Base-by-base conservation (phyloP, 1,140 invertebrate genomes). In the Bombus ignitus region DNA sequence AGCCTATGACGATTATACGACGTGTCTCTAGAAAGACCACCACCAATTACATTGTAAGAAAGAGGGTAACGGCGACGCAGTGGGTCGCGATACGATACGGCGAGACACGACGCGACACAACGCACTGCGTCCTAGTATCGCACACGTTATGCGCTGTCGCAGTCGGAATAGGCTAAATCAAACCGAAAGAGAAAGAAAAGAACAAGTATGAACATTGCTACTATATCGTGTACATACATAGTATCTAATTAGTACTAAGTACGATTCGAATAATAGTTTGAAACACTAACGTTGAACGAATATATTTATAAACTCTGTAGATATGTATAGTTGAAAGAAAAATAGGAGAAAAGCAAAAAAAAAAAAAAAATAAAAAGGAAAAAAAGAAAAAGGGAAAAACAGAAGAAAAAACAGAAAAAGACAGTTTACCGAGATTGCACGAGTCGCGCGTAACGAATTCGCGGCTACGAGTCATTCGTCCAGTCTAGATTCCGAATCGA, bases 401-500 rank as follows among this genome's bases (percentile, higher is more conserved):
- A 62, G 28, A 13, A 62, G 65, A 15, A 66, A 66, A 39, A 68
- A 68, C 13, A 32, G 35, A 39, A 35, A 57, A 15, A 44, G 47
- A 59, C 15, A 77, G 59, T 81, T 72, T 70, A 85, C n/a, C 32
- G 32, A 59, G 78, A 47, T 79, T 57, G 59, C 44, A 66, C 53
- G 47, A 65, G 47, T 76, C 68, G 80, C 62, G 74, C 65, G 62
- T 42, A 80, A 80, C 68, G 37, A 66, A 90, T 84, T 85, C 68
- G 32, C 88, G 73, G 72, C 73, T 78, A 78, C 57, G 59, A 79
- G n/a, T 79, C 47, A 77, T 71, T 79, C 76, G 68, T 79, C 77
- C 76, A 80, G 83, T 71, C 53, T 79, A 80, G 83, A 80, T 72
- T 80, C 77, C 53, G 83, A 83, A 85, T 85, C 83, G 83, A 85